These are phyloP conservation scores for Acrobasis repandana DNA, from an alignment of 2,888 invertebrate species.

Conservation along the genomic window DNA sequence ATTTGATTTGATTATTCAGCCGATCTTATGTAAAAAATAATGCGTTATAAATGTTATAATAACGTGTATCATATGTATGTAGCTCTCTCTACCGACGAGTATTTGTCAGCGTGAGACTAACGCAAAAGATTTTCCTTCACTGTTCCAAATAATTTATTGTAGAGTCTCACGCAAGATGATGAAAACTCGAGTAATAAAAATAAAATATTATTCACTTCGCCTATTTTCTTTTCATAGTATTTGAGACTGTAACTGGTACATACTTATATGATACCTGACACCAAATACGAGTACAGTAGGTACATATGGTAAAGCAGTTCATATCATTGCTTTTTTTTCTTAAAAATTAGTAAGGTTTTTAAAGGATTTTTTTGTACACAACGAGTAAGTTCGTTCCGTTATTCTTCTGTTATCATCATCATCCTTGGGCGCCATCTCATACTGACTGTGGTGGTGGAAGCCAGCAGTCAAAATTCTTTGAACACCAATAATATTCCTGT, in stretches of 20 bases:
- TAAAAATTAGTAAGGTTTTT: too few species aligned
- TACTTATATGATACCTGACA: not conserved
- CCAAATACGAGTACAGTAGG: not conserved
- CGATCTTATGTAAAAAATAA: too few species aligned
- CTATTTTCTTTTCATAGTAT: constrained; percentile 6
- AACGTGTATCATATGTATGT: not conserved
- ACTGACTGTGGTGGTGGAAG: too few species aligned
- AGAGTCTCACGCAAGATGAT: constrained; percentile 16
- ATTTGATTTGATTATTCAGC: not conserved
- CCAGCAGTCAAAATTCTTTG: too few species aligned
- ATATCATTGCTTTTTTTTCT: not conserved
- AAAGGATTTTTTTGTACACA: too few species aligned
- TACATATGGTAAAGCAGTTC: not conserved
- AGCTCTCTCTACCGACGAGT: not conserved
- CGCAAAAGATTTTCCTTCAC: constrained; percentile 12
- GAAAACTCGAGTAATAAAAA: constrained; percentile 12
- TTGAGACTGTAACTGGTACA: not conserved
- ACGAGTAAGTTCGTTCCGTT: too few species aligned
- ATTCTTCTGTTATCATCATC: too few species aligned
- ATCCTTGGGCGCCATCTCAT: too few species aligned
- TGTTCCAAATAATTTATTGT: constrained; percentile 15
- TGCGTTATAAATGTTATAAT: too few species aligned
- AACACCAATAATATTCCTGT: too few species aligned
- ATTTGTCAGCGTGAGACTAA: constrained; percentile 10
- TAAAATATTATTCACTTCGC: constrained; percentile 1